A percentile compares a stretch with the other conserved stretches of the same genome.
These are phyloP conservation scores for Thecophora atra DNA, from an alignment of 2,888 invertebrate species.

Conservation along the genomic window DNA sequence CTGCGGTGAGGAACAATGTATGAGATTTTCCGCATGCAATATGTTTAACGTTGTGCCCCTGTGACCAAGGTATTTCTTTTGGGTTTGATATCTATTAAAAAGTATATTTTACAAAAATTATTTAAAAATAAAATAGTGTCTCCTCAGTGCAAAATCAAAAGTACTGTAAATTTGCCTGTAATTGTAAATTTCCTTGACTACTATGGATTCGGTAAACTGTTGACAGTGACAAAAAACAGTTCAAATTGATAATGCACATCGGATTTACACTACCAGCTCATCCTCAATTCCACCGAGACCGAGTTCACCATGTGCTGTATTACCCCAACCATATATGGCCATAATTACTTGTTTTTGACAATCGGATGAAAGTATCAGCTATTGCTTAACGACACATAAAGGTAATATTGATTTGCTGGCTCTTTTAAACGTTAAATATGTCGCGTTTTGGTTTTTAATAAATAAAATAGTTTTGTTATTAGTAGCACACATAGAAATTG, in stretches of 20 bases:
- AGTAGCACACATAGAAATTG: too few species aligned
- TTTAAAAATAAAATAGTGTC: not conserved
- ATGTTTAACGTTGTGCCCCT: slow-evolving; percentile 68
- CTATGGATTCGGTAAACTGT: too few species aligned
- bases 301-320: slow-evolving; percentile 79
- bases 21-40: slow-evolving; percentile 85
- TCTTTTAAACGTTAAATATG: too few species aligned
- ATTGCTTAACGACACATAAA: too few species aligned
- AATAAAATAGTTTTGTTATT: too few species aligned
- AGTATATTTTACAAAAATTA: not conserved
- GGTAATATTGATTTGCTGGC: too few species aligned
- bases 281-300: slow-evolving; percentile 82
- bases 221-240: too few species aligned
- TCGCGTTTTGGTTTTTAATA: too few species aligned
- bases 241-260: not conserved
- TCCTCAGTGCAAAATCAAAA: too few species aligned
- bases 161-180: too few species aligned
- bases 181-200: too few species aligned
- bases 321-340: slow-evolving; percentile 80
- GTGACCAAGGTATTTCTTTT: slow-evolving; percentile 71
- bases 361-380: too few species aligned
- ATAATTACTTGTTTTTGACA: slow-evolving; percentile 47
- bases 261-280: slow-evolving; percentile 67
- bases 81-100: slow-evolving; percentile 71
- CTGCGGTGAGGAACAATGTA: slow-evolving; percentile 78